phyloP scores from a whole-genome alignment of 2,888 invertebrate species.

The Eristalinus aeneus region DNA sequence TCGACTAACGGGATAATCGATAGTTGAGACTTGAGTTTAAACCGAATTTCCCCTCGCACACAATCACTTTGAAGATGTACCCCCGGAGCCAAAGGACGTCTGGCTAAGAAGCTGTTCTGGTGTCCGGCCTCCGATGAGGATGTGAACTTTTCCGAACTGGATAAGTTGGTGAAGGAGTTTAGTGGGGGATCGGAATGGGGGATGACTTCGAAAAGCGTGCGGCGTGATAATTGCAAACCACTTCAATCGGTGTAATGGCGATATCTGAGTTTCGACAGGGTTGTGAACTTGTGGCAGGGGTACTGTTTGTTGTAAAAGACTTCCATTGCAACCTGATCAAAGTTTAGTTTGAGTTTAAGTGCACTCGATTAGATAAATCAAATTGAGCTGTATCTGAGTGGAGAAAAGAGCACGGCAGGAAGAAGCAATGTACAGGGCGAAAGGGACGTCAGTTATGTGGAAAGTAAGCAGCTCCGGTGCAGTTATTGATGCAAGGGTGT shows the following conservation, averaged over 20 bases:
- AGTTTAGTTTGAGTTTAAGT: constrained; percentile 27
- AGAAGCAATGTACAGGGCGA: neutral
- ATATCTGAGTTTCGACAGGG: neutral
- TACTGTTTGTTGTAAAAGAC: neutral
- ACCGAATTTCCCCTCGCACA: neutral
- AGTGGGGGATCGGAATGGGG: neutral
- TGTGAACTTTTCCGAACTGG: constrained; percentile 10
- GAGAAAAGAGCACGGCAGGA: too few relatives aligned
- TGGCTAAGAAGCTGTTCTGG: neutral
- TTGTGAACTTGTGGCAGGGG: neutral
- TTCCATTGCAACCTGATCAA: constrained; percentile 5
- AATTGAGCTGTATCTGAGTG: constrained; percentile 13
- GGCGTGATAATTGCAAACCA: constrained; percentile 35
- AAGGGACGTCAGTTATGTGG: neutral
- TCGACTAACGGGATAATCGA: constrained; percentile 36
- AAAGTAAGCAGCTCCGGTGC: neutral
- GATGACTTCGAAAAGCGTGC: constrained; percentile 10
- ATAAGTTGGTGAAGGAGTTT: constrained; percentile 6
- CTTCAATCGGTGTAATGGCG: constrained; percentile 38
- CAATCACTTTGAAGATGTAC: constrained; percentile 25
- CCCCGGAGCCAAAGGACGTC: neutral
- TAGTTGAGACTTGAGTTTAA: constrained; percentile 20
- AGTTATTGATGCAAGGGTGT: neutral
- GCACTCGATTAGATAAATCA: constrained; percentile 33
- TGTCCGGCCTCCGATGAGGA: neutral